Percentiles rank a stretch among this genome's conserved stretches.
These are phyloP conservation scores for Sporophila hypoxantha DNA, from an alignment of 2,113 vertebrate species.

Conservation along the genomic window DNA sequence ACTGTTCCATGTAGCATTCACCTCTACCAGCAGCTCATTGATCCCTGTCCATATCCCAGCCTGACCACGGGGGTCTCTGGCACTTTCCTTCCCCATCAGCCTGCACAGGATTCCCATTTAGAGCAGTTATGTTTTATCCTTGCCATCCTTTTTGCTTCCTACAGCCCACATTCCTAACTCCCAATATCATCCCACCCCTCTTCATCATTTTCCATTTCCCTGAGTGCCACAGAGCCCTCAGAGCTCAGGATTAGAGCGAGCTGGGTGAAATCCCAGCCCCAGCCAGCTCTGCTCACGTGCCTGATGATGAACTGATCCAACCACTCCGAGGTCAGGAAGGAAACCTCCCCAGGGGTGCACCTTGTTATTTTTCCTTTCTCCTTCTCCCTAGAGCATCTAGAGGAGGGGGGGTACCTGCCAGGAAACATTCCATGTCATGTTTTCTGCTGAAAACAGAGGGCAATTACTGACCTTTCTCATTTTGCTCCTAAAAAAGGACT, in stretches of 20 bases:
- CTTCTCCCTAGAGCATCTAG: neutral
- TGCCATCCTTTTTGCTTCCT: neutral
- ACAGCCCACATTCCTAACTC: neutral
- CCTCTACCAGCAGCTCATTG: neutral
- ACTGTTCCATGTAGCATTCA: rapidly evolving
- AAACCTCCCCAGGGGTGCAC: slow-evolving; percentile 18
- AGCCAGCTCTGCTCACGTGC: neutral
- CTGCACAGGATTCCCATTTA: neutral
- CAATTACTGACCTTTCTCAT: neutral
- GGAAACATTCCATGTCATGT: neutral
- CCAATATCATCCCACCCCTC: neutral
- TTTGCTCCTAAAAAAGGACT: neutral
- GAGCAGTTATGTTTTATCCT: neutral
- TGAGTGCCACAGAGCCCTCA: neutral
- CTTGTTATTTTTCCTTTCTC: slow-evolving; percentile 36
- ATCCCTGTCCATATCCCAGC: neutral
- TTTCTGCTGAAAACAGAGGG: slow-evolving; percentile 28
- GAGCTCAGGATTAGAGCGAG: rapidly evolving
- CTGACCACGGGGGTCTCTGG: neutral
- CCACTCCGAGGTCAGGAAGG: neutral
- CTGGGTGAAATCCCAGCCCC: neutral
- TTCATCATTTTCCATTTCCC: neutral
- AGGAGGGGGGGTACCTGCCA: neutral
- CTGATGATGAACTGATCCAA: slow-evolving; percentile 27
- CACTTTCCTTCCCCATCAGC: neutral